These are phyloP conservation scores for Molorchus minor DNA, from an alignment of 2,888 invertebrate species.

Conservation along the genomic window DNA sequence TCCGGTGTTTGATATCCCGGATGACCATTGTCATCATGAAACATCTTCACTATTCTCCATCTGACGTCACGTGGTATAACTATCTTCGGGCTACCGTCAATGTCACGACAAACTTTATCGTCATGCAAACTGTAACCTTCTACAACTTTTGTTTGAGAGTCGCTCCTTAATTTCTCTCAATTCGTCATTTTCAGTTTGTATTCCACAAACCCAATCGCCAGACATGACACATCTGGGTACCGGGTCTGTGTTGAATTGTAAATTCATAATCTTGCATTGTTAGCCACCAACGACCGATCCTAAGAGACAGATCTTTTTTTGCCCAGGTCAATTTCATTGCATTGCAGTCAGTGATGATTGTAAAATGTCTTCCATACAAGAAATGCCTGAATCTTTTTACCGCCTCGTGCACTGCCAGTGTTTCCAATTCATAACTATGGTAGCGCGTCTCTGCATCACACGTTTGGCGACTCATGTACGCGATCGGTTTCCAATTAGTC, in stretches of 20 bases:
- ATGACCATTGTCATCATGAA: too few species aligned
- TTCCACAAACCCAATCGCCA: background rate
- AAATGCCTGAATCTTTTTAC: constrained; percentile 19
- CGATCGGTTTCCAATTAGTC: constrained; percentile 40
- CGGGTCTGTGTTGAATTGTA: constrained; percentile 42
- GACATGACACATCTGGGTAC: constrained; percentile 46
- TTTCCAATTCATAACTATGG: constrained; percentile 33
- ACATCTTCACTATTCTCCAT: too few species aligned
- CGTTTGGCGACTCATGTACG: constrained; percentile 39
- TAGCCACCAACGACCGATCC: constrained; percentile 48
- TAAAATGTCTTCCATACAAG: constrained; percentile 17
- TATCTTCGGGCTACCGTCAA: too few species aligned
- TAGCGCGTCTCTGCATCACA: constrained; percentile 15
- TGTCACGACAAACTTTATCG: too few species aligned
- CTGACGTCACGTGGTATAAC: too few species aligned
- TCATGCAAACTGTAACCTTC: too few species aligned
- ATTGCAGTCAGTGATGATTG: constrained; percentile 28
- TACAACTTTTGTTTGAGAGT: too few species aligned
- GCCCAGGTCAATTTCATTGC: constrained; percentile 23
- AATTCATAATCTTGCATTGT: constrained; percentile 46
- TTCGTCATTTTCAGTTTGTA: background rate
- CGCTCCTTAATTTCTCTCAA: too few species aligned
- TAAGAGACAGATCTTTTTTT: constrained; percentile 31
- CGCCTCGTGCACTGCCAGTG: constrained; percentile 24
- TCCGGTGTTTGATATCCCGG: too few species aligned